Evolutionary conservation across 2,797 vertebrate genomes (phyloP).

Genomic region (Chrysocyon brachyurus): DNA sequence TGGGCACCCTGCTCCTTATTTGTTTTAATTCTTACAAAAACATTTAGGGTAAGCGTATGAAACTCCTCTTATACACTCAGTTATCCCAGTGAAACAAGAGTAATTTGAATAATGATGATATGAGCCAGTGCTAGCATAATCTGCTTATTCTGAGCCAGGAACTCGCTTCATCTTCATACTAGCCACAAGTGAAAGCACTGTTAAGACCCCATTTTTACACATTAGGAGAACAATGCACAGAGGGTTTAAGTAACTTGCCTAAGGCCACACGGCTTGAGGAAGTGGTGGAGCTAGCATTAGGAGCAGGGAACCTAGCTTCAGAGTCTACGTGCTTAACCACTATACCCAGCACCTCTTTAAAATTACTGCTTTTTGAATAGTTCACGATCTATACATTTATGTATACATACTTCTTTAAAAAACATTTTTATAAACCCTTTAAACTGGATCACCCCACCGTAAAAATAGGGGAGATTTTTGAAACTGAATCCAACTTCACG

Average conservation of each 20-base stretch:
- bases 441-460: constrained; percentile 52
- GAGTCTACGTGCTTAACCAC: neutral
- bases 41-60: neutral
- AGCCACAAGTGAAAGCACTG: neutral
- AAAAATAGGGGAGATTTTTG: constrained; percentile 75
- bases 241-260: neutral
- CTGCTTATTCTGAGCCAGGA: neutral
- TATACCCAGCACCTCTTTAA: constrained; percentile 27
- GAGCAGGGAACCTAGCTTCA: neutral
- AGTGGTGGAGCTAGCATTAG: neutral
- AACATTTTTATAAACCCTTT: constrained; percentile 67
- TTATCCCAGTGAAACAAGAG: neutral
- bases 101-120: constrained; percentile 12
- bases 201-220: neutral
- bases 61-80: constrained; percentile 5
- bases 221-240: neutral
- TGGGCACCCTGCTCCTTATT: neutral
- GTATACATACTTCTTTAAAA: constrained; percentile 45
- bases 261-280: neutral
- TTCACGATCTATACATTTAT: constrained; percentile 4
- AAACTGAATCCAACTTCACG: constrained; percentile 76
- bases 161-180: neutral
- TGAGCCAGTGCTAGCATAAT: neutral
- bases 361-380: constrained; percentile 59
- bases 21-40: constrained; percentile 14